Conservation (phyloP, 2,113 vertebrate genomes). For the Chrysemys picta region DNA sequence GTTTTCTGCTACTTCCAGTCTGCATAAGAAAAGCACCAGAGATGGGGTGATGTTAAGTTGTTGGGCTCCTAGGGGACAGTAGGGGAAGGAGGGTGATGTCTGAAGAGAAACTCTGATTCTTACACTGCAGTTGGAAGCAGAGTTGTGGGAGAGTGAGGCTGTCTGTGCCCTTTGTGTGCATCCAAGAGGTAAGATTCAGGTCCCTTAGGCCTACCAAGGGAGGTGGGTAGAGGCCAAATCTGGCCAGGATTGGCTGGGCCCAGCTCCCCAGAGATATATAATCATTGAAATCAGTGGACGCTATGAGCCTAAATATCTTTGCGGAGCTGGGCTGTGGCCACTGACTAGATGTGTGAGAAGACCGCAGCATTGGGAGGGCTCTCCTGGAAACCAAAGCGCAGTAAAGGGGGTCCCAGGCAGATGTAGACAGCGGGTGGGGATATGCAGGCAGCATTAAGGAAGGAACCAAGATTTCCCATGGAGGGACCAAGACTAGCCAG, state of each 20-base stretch:
- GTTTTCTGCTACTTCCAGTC: not conserved
- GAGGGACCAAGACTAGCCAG: not conserved
- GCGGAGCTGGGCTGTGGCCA: not conserved
- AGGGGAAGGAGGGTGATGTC: no score
- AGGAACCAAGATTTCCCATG: not conserved
- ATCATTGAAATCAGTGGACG: no score
- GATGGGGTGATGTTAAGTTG: not conserved
- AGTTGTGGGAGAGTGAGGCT: no score
- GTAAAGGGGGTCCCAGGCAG: not conserved
- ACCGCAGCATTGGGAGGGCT: not conserved
- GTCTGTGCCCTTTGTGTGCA: no score
- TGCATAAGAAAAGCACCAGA: not conserved
- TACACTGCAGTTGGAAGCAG: no score
- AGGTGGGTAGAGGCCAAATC: not conserved
- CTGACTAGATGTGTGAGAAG: not conserved
- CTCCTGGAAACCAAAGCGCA: not conserved
- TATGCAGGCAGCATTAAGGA: not conserved
- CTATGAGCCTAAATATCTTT: no score
- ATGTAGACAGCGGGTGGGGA: not conserved
- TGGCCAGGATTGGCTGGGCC: not conserved
- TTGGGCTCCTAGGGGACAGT: not conserved
- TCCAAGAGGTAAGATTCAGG: not conserved
- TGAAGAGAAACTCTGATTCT: no score
- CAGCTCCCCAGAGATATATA: no score
- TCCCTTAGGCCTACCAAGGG: not conserved